Evolutionary conservation across 1,140 invertebrate genomes (phyloP), one percentile per base, ranked within the genome.

Genomic region (Berghia stephanieae): DNA sequence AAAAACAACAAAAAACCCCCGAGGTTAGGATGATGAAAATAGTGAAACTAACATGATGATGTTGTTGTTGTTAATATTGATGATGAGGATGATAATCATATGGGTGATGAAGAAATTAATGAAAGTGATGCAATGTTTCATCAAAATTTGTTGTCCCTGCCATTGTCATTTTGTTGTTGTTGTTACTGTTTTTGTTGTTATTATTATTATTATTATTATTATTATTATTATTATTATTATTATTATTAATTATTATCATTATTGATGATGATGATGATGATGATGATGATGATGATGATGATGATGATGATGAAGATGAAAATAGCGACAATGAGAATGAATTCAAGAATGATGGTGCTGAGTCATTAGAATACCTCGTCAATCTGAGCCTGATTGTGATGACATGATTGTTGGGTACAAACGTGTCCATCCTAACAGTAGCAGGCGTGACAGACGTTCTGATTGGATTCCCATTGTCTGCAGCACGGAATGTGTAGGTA

Each of bases 351-450:
- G 70, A 38, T 8, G 79, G n/a, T 57, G 43, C 31, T n/a, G 18
- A 43, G 10, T 2, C 24, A 74, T n/a, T 60, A 57, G 18, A 80
- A 70, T 10, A 72, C 43, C 57, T 66, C 67, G 40, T 43, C 3
- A 76, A 71, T 21, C 27, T 21, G 1, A 79, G 74, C 18, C n/a
- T 27, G 57, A 79, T 78, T 6, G 57, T 75, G 18, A 84, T 67
- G 16, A 79, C 78, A 46, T 77, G 71, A 8, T 46, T 38, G 40
- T 81, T 71, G 4, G 83, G 83, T 8, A 75, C 71, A 49, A 80
- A 83, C 13, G 80, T 79, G 52, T 85, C 84, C 0, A 85, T 77
- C 63, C 83, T 60, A 10, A 84, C 42, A 10, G 74, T 80, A 31
- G 80, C 81, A 21, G 71, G 52, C 34, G 66, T 70, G 5, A 34